phyloP scores from a whole-genome alignment of 2,888 invertebrate genomes.

The Cremastinae sp. region DNA sequence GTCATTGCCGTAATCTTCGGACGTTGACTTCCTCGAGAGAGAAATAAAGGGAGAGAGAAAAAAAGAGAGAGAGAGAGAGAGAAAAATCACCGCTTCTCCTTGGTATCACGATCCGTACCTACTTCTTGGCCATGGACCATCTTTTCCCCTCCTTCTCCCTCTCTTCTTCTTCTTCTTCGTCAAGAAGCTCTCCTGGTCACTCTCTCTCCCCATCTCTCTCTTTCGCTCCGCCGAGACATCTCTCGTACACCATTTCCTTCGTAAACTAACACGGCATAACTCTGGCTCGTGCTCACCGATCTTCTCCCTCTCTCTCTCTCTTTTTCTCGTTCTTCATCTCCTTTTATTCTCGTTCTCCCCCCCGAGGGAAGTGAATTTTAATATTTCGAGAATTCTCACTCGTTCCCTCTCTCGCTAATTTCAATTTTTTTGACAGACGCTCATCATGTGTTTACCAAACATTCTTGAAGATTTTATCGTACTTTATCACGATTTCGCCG shows the following conservation, averaged over 20 bases:
- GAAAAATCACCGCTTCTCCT: constrained; percentile 39
- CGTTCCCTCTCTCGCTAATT: neutral
- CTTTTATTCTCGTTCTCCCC: constrained; percentile 57
- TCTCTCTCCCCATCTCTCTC: constrained; percentile 42
- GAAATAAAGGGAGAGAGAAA: constrained; percentile 38
- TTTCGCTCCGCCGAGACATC: constrained; percentile 37
- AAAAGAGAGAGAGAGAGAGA: constrained; percentile 33
- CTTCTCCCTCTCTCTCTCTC: no score
- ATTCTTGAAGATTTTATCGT: no score
- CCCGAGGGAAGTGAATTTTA: neutral
- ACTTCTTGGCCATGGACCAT: constrained; percentile 56
- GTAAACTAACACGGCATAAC: constrained; percentile 51
- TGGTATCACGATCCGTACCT: constrained; percentile 46
- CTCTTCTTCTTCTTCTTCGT: neutral
- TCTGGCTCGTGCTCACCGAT: constrained; percentile 40
- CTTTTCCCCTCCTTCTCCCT: constrained; percentile 24
- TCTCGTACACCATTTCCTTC: constrained; percentile 45
- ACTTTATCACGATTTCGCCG: no score
- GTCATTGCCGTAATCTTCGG: constrained; percentile 81
- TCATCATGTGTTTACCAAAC: no score
- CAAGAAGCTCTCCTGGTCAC: constrained; percentile 9
- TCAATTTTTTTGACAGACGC: neutral
- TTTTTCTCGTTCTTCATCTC: constrained; percentile 55
- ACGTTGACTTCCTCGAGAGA: constrained; percentile 77
- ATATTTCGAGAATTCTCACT: neutral